These are phyloP conservation scores for Charina bottae DNA, from an alignment of 2,113 vertebrate genomes.

Conservation along the genomic window DNA sequence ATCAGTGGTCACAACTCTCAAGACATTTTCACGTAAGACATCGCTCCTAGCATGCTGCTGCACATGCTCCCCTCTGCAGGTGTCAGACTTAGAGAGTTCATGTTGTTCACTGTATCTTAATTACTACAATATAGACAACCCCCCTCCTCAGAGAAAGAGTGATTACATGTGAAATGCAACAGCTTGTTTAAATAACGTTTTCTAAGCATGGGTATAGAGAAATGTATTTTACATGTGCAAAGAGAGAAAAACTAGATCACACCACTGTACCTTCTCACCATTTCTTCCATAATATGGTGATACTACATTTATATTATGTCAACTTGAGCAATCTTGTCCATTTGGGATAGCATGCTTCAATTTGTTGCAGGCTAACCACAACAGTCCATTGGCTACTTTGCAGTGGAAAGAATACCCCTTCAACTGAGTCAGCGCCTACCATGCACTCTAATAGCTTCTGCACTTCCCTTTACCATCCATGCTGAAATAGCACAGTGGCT, in stretches of 20 bases:
- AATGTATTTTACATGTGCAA: neutral
- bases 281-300: neutral
- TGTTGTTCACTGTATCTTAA: neutral
- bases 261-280: neutral
- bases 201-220: neutral
- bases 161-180: neutral
- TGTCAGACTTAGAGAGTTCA: neutral
- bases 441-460: neutral
- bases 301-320: neutral
- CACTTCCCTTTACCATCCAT: neutral
- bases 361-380: neutral
- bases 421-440: neutral
- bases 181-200: neutral
- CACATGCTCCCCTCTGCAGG: neutral
- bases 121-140: neutral
- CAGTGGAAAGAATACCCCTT: neutral
- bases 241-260: neutral
- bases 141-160: neutral
- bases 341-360: neutral
- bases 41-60: neutral
- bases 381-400: neutral
- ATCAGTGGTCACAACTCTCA: neutral
- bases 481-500: neutral
- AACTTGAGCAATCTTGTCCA: neutral
- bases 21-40: neutral